These are phyloP conservation scores for Pinctada fucata DNA, from an alignment of 2,888 invertebrate species.

Conservation along the genomic window DNA sequence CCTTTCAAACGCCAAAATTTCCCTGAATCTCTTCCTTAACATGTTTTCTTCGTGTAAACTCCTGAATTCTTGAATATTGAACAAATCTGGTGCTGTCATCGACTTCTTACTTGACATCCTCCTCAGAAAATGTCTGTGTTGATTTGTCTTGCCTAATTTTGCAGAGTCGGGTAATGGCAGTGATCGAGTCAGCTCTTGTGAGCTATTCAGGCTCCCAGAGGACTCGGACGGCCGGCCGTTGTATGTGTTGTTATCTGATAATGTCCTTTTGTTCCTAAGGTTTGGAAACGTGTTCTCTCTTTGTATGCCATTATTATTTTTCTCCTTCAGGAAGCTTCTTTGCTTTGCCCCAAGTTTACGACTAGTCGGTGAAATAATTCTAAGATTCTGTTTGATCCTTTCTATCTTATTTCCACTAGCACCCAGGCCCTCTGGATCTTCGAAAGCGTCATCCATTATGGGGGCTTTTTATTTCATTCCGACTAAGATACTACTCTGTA, in stretches of 20 bases:
- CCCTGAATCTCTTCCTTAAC: constrained; percentile 25
- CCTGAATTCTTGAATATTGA: constrained; percentile 21
- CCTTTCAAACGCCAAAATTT: constrained; percentile 8
- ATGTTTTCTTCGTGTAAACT: constrained; percentile 31
- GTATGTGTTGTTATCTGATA: background rate
- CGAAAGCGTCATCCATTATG: background rate
- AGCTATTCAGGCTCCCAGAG: background rate
- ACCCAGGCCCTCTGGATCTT: background rate
- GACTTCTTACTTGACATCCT: constrained; percentile 21
- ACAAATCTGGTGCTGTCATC: constrained; percentile 34
- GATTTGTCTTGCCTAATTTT: constrained; percentile 11
- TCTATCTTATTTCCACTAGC: constrained; percentile 10
- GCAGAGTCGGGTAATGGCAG: constrained; percentile 8
- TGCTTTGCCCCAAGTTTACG: background rate
- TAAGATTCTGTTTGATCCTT: constrained; percentile 31
- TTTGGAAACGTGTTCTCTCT: background rate
- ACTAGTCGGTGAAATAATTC: constrained; percentile 31
- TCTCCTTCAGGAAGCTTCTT: background rate
- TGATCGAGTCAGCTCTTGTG: constrained; percentile 1
- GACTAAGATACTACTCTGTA: too few relatives aligned
- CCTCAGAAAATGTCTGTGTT: constrained; percentile 4
- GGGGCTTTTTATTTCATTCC: too few relatives aligned
- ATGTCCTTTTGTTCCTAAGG: background rate
- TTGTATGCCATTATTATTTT: background rate
- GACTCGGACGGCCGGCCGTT: constrained; percentile 5